phyloP scores from a whole-genome alignment of 2,797 vertebrate species.

The Novumbra hubbsi region DNA sequence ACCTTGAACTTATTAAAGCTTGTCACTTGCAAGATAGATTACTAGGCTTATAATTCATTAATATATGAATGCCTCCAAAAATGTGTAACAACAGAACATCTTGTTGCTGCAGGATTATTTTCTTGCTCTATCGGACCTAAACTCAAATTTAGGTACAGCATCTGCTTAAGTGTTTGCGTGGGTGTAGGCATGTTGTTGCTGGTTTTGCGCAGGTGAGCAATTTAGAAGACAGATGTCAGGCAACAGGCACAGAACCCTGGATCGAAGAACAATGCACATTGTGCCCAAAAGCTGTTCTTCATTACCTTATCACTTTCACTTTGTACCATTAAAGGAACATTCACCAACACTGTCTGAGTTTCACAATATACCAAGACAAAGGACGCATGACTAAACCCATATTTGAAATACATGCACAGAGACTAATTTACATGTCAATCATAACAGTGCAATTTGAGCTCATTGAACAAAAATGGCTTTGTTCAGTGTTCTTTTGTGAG shows the following conservation, averaged over 20 bases:
- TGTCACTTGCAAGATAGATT: no score
- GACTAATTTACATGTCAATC: constrained; percentile 7
- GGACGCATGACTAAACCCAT: neutral
- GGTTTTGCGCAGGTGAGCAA: neutral
- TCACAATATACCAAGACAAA: neutral
- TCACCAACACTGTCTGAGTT: neutral
- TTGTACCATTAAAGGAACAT: neutral
- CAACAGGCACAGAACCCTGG: neutral
- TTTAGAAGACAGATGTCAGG: neutral
- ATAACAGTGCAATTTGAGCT: neutral
- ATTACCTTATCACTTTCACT: neutral
- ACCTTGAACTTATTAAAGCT: no score
- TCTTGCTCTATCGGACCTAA: neutral
- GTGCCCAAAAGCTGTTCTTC: neutral
- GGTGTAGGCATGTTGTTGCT: neutral
- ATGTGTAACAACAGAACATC: no score
- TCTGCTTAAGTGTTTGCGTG: no score
- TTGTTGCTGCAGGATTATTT: neutral
- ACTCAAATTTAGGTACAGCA: no score
- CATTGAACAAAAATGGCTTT: neutral
- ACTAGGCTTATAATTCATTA: no score
- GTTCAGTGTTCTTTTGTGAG: neutral
- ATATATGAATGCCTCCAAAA: no score
- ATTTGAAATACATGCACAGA: neutral
- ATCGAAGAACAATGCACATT: neutral